Evolutionary conservation across 2,888 invertebrate species (phyloP).

Genomic region (Tetragonula carbonaria): DNA sequence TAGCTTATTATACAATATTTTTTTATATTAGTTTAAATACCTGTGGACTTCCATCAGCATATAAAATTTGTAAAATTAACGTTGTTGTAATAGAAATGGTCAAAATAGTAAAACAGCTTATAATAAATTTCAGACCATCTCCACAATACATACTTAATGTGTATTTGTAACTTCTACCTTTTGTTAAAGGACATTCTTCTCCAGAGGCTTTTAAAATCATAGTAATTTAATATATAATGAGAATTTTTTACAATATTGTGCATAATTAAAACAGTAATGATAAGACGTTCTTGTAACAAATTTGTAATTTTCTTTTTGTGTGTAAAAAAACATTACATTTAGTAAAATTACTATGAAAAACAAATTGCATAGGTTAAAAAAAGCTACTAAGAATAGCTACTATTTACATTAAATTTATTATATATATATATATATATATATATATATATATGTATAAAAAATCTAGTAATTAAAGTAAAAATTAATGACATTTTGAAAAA

Average conservation of each 20-base stretch:
- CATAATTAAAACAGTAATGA: neutral
- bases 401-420: neutral
- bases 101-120: slow-evolving; percentile 88
- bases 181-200: slow-evolving; percentile 80
- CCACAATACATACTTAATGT: slow-evolving; percentile 76
- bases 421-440: too few relatives aligned
- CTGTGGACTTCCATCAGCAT: slow-evolving; percentile 88
- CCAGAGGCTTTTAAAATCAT: slow-evolving; percentile 61
- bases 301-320: neutral
- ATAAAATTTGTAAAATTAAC: slow-evolving; percentile 89
- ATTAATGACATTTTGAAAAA: neutral
- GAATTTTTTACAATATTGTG: neutral
- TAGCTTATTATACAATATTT: neutral
- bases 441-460: neutral
- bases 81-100: slow-evolving; percentile 89
- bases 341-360: neutral
- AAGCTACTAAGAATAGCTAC: neutral
- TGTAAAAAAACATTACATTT: neutral
- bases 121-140: slow-evolving; percentile 88
- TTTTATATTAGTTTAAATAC: slow-evolving; percentile 80
- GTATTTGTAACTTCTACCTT: slow-evolving; percentile 71
- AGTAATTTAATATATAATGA: neutral
- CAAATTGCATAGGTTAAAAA: neutral
- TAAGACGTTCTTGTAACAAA: neutral
- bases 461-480: neutral